Evolutionary conservation across 1,140 invertebrate species (phyloP).

Genomic region (Leptopilina boulardi): DNA sequence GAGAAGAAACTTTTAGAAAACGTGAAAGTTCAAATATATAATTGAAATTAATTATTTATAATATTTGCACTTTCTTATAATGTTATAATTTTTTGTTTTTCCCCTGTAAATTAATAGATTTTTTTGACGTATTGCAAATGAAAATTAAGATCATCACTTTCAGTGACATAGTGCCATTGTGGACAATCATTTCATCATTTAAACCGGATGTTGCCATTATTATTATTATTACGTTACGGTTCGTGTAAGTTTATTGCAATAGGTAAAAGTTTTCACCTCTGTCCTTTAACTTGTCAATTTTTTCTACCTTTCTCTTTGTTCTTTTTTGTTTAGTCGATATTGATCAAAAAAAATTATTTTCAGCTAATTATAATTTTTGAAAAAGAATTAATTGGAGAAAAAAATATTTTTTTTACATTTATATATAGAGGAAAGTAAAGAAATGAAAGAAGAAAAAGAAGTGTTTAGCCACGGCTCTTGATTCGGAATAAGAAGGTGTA

Average conservation of each 20-base stretch:
- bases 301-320: neutral
- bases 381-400: too few species aligned
- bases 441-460: neutral
- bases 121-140: neutral
- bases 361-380: too few species aligned
- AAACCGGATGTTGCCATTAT: constrained; percentile 8
- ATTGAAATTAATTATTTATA: neutral
- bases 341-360: too few species aligned
- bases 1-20: constrained; percentile 21
- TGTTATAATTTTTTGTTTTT: neutral
- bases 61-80: neutral
- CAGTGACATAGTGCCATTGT: neutral
- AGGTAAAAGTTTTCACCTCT: constrained; percentile 17
- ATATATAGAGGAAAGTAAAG: constrained; percentile 38
- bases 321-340: neutral
- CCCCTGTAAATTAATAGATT: neutral
- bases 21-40: neutral
- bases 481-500: constrained; percentile 6
- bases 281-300: constrained; percentile 21
- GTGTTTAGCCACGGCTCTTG: neutral
- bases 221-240: constrained; percentile 16
- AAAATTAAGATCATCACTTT: neutral
- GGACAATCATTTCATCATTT: constrained; percentile 1
- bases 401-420: too few species aligned
- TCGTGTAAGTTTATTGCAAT: neutral